Conservation (phyloP, 1,140 invertebrate genomes). For the Meloidogyne hapla region DNA sequence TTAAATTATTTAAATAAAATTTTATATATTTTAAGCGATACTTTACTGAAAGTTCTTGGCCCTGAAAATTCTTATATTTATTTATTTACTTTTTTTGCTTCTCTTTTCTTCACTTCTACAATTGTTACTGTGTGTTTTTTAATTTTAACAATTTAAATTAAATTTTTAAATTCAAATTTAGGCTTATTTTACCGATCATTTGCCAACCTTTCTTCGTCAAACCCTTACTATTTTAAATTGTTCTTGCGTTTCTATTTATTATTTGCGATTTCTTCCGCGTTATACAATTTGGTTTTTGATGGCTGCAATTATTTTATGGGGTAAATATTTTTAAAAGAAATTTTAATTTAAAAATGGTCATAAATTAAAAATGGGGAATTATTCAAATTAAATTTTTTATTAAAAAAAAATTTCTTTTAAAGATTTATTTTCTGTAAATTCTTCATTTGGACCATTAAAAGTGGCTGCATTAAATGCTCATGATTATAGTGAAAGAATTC, state of each 20-base stretch:
- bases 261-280: neutral
- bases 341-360: too few relatives aligned
- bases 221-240: neutral
- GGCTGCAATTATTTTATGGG: neutral
- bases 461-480: constrained; percentile 5
- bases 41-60: neutral
- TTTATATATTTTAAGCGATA: neutral
- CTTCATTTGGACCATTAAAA: constrained; percentile 1
- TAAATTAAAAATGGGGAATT: too few relatives aligned
- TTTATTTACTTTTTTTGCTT: constrained; percentile 6
- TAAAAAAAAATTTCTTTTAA: neutral
- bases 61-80: neutral
- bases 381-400: too few relatives aligned
- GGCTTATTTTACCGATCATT: neutral
- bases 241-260: constrained; percentile 1
- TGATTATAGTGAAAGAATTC: constrained; percentile 6
- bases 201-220: neutral
- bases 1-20: neutral
- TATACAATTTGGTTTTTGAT: neutral
- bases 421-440: constrained; percentile 4
- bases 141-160: neutral
- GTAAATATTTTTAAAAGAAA: neutral
- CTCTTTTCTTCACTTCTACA: neutral
- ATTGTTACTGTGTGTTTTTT: neutral
- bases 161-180: neutral